A percentile compares a stretch with the other conserved stretches of the same genome.
phyloP scores from a whole-genome alignment of 2,888 invertebrate genomes.

The Noctua janthina region DNA sequence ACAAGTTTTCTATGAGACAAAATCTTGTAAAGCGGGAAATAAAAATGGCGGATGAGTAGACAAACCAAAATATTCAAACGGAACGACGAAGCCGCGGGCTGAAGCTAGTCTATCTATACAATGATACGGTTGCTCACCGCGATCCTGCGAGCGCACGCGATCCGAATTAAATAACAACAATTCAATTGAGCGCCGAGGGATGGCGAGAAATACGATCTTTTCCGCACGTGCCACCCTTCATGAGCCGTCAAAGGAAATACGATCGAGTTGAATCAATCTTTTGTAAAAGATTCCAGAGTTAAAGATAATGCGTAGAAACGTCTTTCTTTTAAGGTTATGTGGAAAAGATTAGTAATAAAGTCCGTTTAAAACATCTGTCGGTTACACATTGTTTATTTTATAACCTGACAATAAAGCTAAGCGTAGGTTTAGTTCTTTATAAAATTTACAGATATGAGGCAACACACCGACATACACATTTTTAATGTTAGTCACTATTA shows the following conservation, averaged over 20 bases:
- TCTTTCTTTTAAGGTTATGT: slow-evolving; percentile 5
- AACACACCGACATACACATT: not conserved
- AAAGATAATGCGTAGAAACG: slow-evolving; percentile 9
- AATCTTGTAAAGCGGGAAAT: not conserved
- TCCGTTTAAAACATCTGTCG: not conserved
- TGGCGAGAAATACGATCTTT: slow-evolving; percentile 44
- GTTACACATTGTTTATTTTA: not conserved
- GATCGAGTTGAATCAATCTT: slow-evolving; percentile 37
- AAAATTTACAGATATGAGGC: not conserved
- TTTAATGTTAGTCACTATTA: not conserved
- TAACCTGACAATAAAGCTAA: not conserved
- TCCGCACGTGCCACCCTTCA: slow-evolving; percentile 46
- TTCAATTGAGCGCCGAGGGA: slow-evolving; percentile 50
- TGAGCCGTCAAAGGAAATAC: slow-evolving; percentile 40
- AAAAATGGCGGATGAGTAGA: too few relatives aligned
- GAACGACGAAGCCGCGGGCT: not conserved
- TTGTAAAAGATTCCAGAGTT: slow-evolving; percentile 13
- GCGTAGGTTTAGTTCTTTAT: not conserved
- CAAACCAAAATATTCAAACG: not conserved
- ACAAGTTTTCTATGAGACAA: too few relatives aligned
- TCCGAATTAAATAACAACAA: slow-evolving; percentile 59
- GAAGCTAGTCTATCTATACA: slow-evolving; percentile 2
- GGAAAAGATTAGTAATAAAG: slow-evolving; percentile 7
- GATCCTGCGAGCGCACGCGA: slow-evolving; percentile 37
- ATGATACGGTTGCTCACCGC: not conserved